These are phyloP conservation scores for Thryonomys swinderianus DNA, from an alignment of 2,113 vertebrate genomes.

Conservation along the genomic window DNA sequence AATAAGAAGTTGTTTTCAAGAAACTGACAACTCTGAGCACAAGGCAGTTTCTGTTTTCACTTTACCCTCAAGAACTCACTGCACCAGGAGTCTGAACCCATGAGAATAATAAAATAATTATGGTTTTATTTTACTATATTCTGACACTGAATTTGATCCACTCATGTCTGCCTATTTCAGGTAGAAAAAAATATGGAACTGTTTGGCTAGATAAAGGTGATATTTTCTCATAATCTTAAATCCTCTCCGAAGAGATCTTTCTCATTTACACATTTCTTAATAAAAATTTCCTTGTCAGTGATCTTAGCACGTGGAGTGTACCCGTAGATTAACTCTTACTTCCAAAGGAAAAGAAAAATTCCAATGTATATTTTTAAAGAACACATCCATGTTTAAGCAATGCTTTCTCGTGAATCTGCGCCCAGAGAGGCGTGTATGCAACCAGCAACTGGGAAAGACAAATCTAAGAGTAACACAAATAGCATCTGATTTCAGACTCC, in stretches of 20 bases:
- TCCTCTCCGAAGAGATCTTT: constrained; percentile 75
- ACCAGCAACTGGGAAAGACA: constrained; percentile 65
- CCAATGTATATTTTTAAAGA: constrained; percentile 32
- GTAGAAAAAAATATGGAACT: constrained; percentile 78
- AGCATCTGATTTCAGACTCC: constrained; percentile 78
- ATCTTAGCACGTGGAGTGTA: constrained; percentile 61
- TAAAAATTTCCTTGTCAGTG: constrained; percentile 71
- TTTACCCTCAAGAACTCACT: constrained; percentile 84
- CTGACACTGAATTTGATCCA: constrained; percentile 83
- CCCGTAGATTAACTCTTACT: constrained; percentile 42
- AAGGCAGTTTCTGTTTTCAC: constrained; percentile 86
- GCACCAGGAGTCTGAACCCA: constrained; percentile 80
- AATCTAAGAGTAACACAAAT: constrained; percentile 80
- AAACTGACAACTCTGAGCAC: constrained; percentile 84
- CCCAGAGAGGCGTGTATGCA: constrained; percentile 18
- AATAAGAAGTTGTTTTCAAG: constrained; percentile 75
- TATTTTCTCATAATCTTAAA: constrained; percentile 78
- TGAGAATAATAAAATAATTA: constrained; percentile 87
- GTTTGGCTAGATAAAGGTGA: constrained; percentile 71
- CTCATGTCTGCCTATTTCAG: constrained; percentile 75
- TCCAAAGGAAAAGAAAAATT: not conserved
- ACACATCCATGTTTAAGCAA: not conserved
- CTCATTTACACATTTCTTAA: constrained; percentile 75
- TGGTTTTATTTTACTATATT: constrained; percentile 83
- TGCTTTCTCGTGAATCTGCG: constrained; percentile 74